These are phyloP conservation scores for Ptilodon capucinus DNA, from an alignment of 2,888 invertebrate species.

Conservation along the genomic window DNA sequence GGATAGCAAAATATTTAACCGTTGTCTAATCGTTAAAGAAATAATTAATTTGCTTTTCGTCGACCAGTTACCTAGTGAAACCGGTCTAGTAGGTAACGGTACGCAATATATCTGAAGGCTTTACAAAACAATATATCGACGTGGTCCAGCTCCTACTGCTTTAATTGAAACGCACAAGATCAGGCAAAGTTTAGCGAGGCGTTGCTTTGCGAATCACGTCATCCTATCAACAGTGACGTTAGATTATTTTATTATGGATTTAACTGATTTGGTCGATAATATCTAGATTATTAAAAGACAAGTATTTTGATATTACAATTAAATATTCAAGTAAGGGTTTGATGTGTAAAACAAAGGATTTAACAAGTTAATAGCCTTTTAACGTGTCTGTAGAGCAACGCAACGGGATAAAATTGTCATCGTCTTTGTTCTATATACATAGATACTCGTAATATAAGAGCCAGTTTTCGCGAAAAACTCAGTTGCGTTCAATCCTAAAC, in stretches of 20 bases:
- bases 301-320: background rate
- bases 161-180: constrained; percentile 23
- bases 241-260: constrained; percentile 1
- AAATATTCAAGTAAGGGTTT: no score
- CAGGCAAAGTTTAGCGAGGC: constrained; percentile 14
- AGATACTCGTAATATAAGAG: no score
- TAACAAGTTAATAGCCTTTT: no score
- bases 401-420: no score
- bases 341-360: no score
- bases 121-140: background rate
- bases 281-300: background rate
- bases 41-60: background rate
- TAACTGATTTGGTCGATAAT: background rate
- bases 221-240: constrained; percentile 19
- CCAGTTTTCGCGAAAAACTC: no score
- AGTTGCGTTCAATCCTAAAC: no score
- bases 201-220: constrained; percentile 18
- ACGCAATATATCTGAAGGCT: background rate
- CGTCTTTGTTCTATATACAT: no score
- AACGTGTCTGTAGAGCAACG: no score
- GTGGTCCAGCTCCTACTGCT: constrained; percentile 1
- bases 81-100: background rate
- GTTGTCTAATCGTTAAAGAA: background rate
- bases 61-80: background rate
- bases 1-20: no score